Percentiles rank a stretch among this genome's conserved stretches.
phyloP scores from a whole-genome alignment of 2,113 vertebrate genomes.

The Callithrix jacchus region DNA sequence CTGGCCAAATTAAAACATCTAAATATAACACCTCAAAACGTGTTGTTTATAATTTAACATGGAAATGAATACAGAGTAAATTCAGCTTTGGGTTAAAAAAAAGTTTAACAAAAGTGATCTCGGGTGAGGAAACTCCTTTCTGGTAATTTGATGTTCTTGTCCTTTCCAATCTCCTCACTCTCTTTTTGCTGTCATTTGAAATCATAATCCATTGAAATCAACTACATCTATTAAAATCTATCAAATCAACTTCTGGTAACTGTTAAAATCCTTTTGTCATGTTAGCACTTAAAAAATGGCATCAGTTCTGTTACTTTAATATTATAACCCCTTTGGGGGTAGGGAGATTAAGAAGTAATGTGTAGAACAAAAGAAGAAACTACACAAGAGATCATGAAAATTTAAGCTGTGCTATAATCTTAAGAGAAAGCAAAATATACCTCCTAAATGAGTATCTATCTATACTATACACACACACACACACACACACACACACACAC shows the following conservation, averaged over 20 bases:
- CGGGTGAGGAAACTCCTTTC: not conserved
- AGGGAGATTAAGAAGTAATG: not conserved
- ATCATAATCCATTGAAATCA: not conserved
- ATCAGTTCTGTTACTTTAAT: not conserved
- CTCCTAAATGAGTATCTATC: not conserved
- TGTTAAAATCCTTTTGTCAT: not conserved
- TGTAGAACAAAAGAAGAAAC: not conserved
- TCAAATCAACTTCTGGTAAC: not conserved
- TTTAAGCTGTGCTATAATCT: not conserved
- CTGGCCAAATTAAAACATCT: constrained; percentile 53
- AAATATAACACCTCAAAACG: constrained; percentile 58
- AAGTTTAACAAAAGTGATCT: not conserved
- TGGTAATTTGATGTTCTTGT: not conserved
- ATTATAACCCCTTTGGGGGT: not conserved
- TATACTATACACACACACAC: no score
- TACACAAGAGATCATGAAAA: not conserved
- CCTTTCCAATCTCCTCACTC: not conserved
- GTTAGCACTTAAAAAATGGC: not conserved
- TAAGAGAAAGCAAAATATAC: not conserved
- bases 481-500: no score
- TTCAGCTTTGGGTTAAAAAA: not conserved
- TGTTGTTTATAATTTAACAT: constrained; percentile 30
- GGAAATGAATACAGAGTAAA: constrained; percentile 30
- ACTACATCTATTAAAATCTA: not conserved
- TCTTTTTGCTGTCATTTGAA: not conserved